Percentiles rank a stretch among this genome's conserved stretches.
phyloP scores from a whole-genome alignment of 2,113 vertebrate genomes.

The Prunella himalayana region DNA sequence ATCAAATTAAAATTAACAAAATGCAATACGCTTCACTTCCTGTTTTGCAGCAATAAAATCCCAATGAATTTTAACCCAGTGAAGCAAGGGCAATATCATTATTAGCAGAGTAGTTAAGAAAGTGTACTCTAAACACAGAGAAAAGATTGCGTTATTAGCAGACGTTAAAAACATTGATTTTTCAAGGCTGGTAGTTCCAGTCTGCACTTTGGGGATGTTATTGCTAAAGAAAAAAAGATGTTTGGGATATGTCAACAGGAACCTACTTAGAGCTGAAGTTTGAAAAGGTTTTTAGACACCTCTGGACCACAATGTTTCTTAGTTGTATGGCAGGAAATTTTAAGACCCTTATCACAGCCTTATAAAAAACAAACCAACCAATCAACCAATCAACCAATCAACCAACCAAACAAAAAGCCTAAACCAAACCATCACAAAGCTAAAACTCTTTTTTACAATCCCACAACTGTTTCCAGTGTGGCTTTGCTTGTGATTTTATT shows the following conservation, averaged over 20 bases:
- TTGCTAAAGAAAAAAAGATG: not conserved
- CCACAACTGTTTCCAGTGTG: not conserved
- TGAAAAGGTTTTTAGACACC: not conserved
- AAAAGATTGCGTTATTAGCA: not conserved
- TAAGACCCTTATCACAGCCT: not conserved
- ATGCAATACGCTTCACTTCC: not conserved
- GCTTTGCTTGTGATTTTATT: not conserved
- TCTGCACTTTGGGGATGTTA: not conserved
- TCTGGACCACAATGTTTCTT: not conserved
- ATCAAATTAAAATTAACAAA: not conserved
- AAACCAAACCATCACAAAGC: not conserved
- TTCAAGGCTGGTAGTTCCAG: not conserved
- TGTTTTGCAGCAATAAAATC: not conserved
- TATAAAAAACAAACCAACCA: not conserved
- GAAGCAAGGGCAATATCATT: not conserved
- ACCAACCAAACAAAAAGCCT: not conserved
- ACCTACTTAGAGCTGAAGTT: not conserved
- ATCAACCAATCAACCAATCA: no score
- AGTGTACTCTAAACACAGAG: not conserved
- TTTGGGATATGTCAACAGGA: not conserved
- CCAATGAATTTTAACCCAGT: rapidly evolving
- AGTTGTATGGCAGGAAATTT: not conserved
- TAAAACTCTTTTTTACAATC: not conserved
- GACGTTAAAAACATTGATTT: not conserved
- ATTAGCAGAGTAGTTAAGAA: not conserved